phyloP scores from a whole-genome alignment of 2,888 invertebrate genomes.

The Neria commutata region DNA sequence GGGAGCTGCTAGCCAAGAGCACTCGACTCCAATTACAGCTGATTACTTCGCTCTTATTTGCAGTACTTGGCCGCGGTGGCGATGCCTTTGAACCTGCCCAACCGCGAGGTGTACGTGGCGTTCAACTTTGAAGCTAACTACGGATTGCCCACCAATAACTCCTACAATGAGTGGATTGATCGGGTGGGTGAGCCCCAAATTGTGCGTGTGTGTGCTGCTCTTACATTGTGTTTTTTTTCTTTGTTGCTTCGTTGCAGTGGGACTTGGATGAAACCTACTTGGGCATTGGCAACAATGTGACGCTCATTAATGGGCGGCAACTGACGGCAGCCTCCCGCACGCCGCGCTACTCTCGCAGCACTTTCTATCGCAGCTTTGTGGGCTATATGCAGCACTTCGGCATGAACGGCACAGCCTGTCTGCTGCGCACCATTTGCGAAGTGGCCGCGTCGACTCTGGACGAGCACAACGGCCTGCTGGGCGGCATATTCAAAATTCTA shows the following conservation, averaged over 20 bases:
- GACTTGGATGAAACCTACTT: conserved; percentile 46
- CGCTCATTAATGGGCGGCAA: conserved; percentile 46
- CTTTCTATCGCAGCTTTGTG: conserved; percentile 49
- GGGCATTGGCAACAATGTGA: conserved; percentile 51
- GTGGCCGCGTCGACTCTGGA: conserved; percentile 61
- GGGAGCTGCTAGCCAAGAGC: too few relatives aligned
- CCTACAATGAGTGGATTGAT: conserved; percentile 65
- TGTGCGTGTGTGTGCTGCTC: not conserved
- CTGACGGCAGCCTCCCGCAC: conserved; percentile 3
- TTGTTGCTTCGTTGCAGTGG: conserved; percentile 42
- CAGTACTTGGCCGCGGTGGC: conserved; percentile 75
- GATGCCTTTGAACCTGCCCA: conserved; percentile 71
- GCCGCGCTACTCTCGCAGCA: conserved; percentile 41
- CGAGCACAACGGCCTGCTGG: conserved; percentile 68
- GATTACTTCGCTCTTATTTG: conserved; percentile 36
- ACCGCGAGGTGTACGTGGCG: conserved; percentile 73
- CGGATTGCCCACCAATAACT: conserved; percentile 66
- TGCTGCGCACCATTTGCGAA: conserved; percentile 73
- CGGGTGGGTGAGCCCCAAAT: conserved; percentile 60
- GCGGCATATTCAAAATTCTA: conserved; percentile 71
- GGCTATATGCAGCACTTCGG: conserved; percentile 52
- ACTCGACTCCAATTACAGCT: not conserved
- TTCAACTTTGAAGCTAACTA: conserved; percentile 78
- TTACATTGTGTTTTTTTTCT: not conserved
- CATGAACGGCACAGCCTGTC: conserved; percentile 66